A percentile compares a stretch with the other conserved stretches of the same genome.
phyloP scores from a whole-genome alignment of 1,140 invertebrate genomes.

The Sycophila sp. region DNA sequence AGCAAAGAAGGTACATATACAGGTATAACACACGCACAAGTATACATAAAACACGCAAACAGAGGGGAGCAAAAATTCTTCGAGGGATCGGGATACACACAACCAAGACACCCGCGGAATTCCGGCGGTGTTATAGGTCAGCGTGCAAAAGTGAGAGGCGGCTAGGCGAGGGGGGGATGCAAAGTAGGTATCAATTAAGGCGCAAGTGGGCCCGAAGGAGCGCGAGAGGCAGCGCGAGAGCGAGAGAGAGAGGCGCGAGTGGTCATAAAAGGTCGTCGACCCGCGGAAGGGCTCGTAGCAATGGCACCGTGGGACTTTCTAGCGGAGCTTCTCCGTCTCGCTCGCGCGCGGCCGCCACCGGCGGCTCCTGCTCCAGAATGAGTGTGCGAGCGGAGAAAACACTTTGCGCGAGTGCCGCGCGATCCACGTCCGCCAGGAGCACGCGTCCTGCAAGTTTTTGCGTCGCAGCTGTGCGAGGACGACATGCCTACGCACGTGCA shows the following conservation, averaged over 20 bases:
- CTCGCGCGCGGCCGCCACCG: background rate
- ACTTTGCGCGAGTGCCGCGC: background rate
- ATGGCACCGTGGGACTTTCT: constrained; percentile 54
- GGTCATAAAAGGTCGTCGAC: constrained; percentile 51
- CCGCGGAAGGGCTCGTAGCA: constrained; percentile 46
- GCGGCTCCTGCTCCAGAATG: constrained; percentile 12
- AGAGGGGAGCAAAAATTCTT: background rate
- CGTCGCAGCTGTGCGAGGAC: background rate
- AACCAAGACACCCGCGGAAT: background rate
- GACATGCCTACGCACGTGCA: background rate
- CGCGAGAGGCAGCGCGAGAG: constrained; percentile 16
- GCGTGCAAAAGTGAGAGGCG: constrained; percentile 14
- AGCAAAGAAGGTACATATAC: constrained; percentile 23
- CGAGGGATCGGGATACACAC: background rate
- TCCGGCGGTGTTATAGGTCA: background rate
- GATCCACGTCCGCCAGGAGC: background rate
- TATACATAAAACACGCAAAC: background rate
- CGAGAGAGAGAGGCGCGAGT: constrained; percentile 52
- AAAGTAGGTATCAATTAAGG: constrained; percentile 23
- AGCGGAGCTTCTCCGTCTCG: constrained; percentile 31
- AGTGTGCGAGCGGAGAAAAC: background rate
- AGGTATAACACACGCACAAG: background rate
- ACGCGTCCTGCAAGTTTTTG: constrained; percentile 21
- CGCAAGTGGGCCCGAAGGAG: constrained; percentile 1
- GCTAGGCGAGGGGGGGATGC: background rate